Percentiles rank a stretch among this genome's conserved stretches.
phyloP scores from a whole-genome alignment of 2,113 vertebrate species.

The Toxotes jaculatrix region DNA sequence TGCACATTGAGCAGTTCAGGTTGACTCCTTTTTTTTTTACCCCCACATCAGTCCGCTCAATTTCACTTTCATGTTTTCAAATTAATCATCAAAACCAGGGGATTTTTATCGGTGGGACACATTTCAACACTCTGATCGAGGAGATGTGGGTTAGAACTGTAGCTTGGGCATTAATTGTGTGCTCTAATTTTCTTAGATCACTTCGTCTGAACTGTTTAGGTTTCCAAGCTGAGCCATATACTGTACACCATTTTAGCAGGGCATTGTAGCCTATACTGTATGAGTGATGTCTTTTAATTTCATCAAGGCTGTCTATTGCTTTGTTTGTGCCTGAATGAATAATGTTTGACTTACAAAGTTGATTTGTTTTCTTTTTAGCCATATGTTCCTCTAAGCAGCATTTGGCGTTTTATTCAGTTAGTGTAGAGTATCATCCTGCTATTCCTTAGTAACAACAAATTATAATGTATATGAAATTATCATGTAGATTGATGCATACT shows the following conservation, averaged over 20 bases:
- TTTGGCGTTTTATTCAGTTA: constrained; percentile 65
- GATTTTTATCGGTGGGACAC: not conserved
- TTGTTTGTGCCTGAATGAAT: constrained; percentile 75
- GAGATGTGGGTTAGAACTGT: constrained; percentile 52
- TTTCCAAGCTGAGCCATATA: constrained; percentile 78
- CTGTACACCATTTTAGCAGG: constrained; percentile 61
- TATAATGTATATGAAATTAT: constrained; percentile 75
- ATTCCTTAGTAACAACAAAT: constrained; percentile 71
- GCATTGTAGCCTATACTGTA: constrained; percentile 72
- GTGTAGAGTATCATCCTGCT: constrained; percentile 67
- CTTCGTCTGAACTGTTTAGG: constrained; percentile 53
- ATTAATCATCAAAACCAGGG: constrained; percentile 15
- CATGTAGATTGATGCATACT: constrained; percentile 77
- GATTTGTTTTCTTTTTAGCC: constrained; percentile 49
- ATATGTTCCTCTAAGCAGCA: constrained; percentile 27
- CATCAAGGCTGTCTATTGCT: constrained; percentile 57
- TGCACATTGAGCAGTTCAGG: not conserved
- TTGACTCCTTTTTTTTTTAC: not conserved
- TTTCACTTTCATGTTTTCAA: constrained; percentile 46
- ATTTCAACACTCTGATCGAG: constrained; percentile 20
- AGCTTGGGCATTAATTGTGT: constrained; percentile 69
- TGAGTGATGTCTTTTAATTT: constrained; percentile 55
- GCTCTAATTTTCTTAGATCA: constrained; percentile 60
- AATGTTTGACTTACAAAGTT: constrained; percentile 53
- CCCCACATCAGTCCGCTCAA: not conserved